Evolutionary conservation across 1,140 invertebrate genomes (phyloP).

Genomic region (Drosophila saltans): DNA sequence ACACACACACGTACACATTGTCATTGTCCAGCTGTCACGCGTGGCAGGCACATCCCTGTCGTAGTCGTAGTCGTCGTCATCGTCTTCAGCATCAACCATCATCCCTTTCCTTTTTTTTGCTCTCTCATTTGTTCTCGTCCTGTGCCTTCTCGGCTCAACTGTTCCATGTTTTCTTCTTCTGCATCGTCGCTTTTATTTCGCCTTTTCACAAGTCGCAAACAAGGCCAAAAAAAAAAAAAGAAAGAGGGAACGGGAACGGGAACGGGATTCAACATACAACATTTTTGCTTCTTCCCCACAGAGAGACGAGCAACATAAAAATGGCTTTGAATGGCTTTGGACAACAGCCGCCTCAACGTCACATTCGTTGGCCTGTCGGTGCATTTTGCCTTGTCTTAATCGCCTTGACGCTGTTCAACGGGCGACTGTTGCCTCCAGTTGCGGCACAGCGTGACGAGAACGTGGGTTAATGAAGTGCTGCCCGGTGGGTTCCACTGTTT

Average conservation of each 20-base stretch:
- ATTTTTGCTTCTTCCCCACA: conserved; percentile 47
- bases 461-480: conserved; percentile 73
- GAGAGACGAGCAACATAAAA: conserved; percentile 69
- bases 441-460: conserved; percentile 73
- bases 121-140: conserved; percentile 20
- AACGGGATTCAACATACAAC: conserved; percentile 32
- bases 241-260: conserved; percentile 2
- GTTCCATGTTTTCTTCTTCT: conserved; percentile 58
- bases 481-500: not conserved
- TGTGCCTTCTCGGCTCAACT: conserved; percentile 19
- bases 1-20: conserved; percentile 43
- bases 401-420: conserved; percentile 74
- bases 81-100: conserved; percentile 44
- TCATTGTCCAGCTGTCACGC: conserved; percentile 81
- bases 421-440: conserved; percentile 61
- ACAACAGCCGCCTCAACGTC: conserved; percentile 25
- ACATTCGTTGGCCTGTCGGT: conserved; percentile 49
- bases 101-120: conserved; percentile 40
- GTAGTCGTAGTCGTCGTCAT: conserved; percentile 46
- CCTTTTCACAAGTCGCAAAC: conserved; percentile 71
- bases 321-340: conserved; percentile 81
- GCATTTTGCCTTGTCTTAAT: conserved; percentile 71
- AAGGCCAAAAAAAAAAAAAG: conserved; percentile 46
- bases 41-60: conserved; percentile 47
- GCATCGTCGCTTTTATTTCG: conserved; percentile 78